Percentiles rank a stretch among this genome's conserved stretches.
These are phyloP conservation scores for Strigamia crassipes DNA, from an alignment of 2,888 invertebrate species.

Conservation along the genomic window DNA sequence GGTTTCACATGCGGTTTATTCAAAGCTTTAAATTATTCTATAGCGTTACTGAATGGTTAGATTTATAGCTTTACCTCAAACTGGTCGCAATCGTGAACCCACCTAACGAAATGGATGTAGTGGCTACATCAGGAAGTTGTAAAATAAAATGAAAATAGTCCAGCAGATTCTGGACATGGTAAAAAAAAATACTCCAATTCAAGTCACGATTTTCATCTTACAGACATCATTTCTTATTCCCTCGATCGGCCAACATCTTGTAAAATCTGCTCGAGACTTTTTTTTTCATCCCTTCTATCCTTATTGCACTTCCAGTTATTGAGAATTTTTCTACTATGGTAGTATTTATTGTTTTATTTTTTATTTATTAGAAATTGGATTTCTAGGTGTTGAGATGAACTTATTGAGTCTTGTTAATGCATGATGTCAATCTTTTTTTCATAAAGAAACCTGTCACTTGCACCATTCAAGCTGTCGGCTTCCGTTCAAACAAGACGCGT, in stretches of 20 bases:
- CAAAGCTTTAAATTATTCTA: not conserved
- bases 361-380: not conserved
- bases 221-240: conserved; percentile 8
- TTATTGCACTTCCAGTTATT: not conserved
- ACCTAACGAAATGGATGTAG: not conserved
- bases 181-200: conserved; percentile 24
- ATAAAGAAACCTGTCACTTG: conserved; percentile 9
- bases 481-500: conserved; percentile 10
- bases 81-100: not conserved
- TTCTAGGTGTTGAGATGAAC: not conserved
- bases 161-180: not conserved
- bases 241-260: not conserved
- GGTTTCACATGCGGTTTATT: not conserved
- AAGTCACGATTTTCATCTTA: conserved; percentile 8
- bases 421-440: conserved; percentile 3
- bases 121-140: not conserved
- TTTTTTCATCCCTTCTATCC: not conserved
- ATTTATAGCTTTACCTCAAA: not conserved
- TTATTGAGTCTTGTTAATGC: not conserved
- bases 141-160: not conserved
- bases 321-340: not conserved
- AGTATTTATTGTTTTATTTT: not conserved
- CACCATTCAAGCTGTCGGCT: not conserved
- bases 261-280: not conserved
- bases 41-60: not conserved